A percentile compares a stretch with the other conserved stretches of the same genome.
These are phyloP conservation scores for Virgularia gustaviana DNA, from an alignment of 92 coral and sea anemone genomes.

Conservation along the genomic window DNA sequence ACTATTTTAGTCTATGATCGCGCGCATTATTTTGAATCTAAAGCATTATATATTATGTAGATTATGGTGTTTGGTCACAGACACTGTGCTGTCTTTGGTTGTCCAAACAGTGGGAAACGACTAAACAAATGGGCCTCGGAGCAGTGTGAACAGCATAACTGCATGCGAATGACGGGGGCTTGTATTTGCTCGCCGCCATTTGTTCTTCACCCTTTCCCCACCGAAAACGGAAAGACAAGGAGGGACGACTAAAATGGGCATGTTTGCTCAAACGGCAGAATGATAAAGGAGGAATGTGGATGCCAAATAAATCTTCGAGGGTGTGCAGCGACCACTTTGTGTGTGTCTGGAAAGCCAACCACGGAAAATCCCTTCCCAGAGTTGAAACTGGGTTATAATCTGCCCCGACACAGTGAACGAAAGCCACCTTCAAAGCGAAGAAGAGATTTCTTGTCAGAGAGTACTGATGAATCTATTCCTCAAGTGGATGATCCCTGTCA, in stretches of 20 bases:
- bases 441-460: too few species aligned
- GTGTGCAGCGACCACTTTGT: constrained; percentile 36
- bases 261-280: too few species aligned
- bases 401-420: too few species aligned
- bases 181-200: constrained; percentile 60
- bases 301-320: constrained; percentile 35
- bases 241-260: too few species aligned
- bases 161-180: constrained; percentile 30
- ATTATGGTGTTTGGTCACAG: constrained; percentile 44
- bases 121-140: constrained; percentile 44
- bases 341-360: constrained; percentile 33
- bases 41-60: constrained; percentile 12
- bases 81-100: constrained; percentile 52
- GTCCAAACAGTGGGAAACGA: constrained; percentile 46
- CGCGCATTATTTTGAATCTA: too few species aligned
- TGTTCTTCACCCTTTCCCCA: constrained; percentile 55
- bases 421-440: too few species aligned
- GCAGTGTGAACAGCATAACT: constrained; percentile 42
- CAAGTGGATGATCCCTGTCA: too few species aligned
- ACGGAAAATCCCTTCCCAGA: constrained; percentile 31
- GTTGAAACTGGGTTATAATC: too few species aligned
- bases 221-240: too few species aligned
- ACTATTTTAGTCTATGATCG: too few species aligned
- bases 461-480: too few species aligned
- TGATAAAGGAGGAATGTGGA: constrained; percentile 30